Percentiles rank a stretch among this genome's conserved stretches.
Evolutionary conservation across 2,888 invertebrate genomes (phyloP).

Genomic region (Carabus problematicus): DNA sequence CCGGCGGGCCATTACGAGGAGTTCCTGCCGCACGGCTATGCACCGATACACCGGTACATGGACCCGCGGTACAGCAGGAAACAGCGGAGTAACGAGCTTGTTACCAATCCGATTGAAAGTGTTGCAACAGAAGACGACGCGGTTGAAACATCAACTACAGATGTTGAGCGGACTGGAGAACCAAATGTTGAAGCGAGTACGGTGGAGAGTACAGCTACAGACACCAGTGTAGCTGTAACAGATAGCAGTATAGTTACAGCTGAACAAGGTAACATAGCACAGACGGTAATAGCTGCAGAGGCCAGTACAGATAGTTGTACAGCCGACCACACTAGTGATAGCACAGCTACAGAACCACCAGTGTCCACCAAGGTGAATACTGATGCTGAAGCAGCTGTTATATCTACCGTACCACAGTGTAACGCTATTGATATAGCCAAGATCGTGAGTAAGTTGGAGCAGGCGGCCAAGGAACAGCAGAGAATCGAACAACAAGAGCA

Average conservation of each 20-base stretch:
- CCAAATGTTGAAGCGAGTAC: neutral
- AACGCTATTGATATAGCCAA: slow-evolving; percentile 55
- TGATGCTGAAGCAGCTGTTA: neutral
- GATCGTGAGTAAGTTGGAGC: slow-evolving; percentile 58
- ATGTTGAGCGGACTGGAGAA: slow-evolving; percentile 3
- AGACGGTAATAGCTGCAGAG: too few relatives aligned
- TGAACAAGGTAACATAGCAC: too few relatives aligned
- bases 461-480: slow-evolving; percentile 55
- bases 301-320: too few relatives aligned
- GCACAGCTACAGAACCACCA: neutral
- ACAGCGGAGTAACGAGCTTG: slow-evolving; percentile 24
- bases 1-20: slow-evolving; percentile 49
- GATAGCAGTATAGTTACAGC: slow-evolving; percentile 22
- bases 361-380: neutral
- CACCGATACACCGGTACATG: neutral
- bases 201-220: slow-evolving; percentile 37
- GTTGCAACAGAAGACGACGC: neutral
- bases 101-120: slow-evolving; percentile 12
- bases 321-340: neutral
- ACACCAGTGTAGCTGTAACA: neutral
- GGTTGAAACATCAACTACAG: slow-evolving; percentile 1
- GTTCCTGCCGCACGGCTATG: neutral
- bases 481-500: slow-evolving; percentile 41
- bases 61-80: slow-evolving; percentile 15
- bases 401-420: too few relatives aligned